Evolutionary conservation across 2,888 invertebrate species (phyloP).

Genomic region (Drosophila seclusa): DNA sequence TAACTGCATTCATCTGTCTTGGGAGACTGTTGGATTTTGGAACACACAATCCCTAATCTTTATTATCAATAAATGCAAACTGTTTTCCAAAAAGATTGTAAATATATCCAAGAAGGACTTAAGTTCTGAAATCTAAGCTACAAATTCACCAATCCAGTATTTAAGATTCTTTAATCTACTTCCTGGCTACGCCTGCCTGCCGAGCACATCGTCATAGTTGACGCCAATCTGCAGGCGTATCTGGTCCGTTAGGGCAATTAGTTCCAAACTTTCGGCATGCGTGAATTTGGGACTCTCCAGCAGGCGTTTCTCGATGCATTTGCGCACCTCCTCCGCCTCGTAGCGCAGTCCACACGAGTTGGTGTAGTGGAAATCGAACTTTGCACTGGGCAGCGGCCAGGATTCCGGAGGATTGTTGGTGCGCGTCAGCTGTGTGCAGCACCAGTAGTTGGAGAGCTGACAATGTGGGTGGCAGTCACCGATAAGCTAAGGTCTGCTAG

Average conservation of each 20-base stretch:
- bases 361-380: conserved; percentile 87
- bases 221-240: conserved; percentile 89
- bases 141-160: not conserved
- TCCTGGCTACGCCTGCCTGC: conserved; percentile 8
- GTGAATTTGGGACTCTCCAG: conserved; percentile 89
- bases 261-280: conserved; percentile 88
- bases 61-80: not conserved
- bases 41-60: not conserved
- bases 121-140: not conserved
- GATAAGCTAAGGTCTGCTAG: not conserved
- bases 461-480: conserved; percentile 29
- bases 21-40: conserved; percentile 3
- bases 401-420: conserved; percentile 87
- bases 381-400: conserved; percentile 87
- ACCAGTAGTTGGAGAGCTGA: conserved; percentile 85
- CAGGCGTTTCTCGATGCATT: conserved; percentile 89
- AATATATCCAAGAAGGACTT: not conserved
- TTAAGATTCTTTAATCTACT: not conserved
- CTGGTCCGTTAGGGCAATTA: conserved; percentile 89
- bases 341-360: conserved; percentile 91
- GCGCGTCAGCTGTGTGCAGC: conserved; percentile 85
- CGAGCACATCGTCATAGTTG: conserved; percentile 84
- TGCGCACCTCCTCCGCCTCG: conserved; percentile 90
- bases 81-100: not conserved
- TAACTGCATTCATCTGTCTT: not conserved